Percentiles rank a stretch among this genome's conserved stretches.
phyloP scores from a whole-genome alignment of 2,797 vertebrate species.

The Darevskia mixta region DNA sequence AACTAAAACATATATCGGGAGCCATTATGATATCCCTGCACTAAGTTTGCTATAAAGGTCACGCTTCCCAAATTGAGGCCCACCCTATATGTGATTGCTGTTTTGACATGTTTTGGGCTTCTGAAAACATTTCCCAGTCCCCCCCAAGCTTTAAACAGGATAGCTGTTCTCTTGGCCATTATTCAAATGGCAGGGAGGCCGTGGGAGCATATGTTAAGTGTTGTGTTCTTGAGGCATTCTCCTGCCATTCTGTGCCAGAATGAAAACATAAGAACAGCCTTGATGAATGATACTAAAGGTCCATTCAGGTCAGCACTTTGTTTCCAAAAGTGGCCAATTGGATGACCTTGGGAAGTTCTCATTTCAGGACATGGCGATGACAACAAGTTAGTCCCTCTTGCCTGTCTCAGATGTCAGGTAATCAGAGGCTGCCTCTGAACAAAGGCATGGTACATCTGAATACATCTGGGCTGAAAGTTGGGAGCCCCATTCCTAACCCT shows the following conservation, averaged over 20 bases:
- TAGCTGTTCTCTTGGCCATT: neutral
- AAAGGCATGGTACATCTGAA: too few relatives aligned
- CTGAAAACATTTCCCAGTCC: neutral
- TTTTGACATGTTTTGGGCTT: neutral
- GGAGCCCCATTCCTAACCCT: too few relatives aligned
- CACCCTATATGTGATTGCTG: neutral
- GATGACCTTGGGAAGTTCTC: neutral
- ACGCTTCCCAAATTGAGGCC: neutral
- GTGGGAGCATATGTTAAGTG: neutral
- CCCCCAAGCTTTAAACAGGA: neutral
- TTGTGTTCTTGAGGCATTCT: neutral
- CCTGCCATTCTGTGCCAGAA: neutral
- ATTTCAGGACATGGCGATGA: neutral
- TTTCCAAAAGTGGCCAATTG: neutral
- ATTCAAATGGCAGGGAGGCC: neutral
- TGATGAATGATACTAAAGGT: neutral
- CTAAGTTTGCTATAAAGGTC: neutral
- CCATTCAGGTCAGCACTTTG: neutral
- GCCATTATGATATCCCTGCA: neutral
- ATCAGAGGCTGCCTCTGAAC: neutral
- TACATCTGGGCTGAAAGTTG: too few relatives aligned
- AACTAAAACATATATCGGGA: conserved; percentile 36
- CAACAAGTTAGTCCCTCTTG: neutral
- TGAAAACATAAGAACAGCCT: neutral
- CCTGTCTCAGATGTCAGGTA: neutral